phyloP scores from a whole-genome alignment of 2,113 vertebrate genomes.

The Onychorhynchus coronatus region DNA sequence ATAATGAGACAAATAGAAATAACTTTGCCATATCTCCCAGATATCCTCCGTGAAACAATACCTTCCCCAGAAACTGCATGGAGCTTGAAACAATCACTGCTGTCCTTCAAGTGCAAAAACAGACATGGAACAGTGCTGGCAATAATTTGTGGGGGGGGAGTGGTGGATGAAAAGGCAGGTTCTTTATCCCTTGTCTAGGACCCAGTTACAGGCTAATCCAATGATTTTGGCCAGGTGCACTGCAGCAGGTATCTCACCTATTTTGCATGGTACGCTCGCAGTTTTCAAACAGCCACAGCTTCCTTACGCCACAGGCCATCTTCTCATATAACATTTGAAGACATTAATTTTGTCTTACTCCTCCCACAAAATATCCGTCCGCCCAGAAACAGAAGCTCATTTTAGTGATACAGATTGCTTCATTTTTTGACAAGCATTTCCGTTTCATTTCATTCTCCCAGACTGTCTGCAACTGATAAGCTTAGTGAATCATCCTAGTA shows the following conservation, averaged over 20 bases:
- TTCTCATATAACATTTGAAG: not conserved
- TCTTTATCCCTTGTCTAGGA: not conserved
- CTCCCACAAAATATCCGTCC: not conserved
- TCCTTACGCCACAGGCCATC: not conserved
- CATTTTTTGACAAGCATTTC: constrained; percentile 47
- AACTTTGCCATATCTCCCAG: not conserved
- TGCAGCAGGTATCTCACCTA: not conserved
- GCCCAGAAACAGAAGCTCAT: constrained; percentile 25
- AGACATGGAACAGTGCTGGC: not conserved
- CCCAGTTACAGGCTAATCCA: not conserved
- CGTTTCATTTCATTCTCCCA: not conserved
- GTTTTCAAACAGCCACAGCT: not conserved
- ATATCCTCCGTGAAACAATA: not conserved
- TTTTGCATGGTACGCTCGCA: not conserved
- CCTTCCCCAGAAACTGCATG: not conserved
- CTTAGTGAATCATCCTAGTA: constrained; percentile 1
- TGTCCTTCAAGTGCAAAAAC: not conserved
- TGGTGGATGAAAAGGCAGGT: not conserved
- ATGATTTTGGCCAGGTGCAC: not conserved
- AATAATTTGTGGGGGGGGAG: not conserved
- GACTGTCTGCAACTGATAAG: constrained; percentile 62
- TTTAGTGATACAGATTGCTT: constrained; percentile 6
- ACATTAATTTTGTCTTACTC: constrained; percentile 1
- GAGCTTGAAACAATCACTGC: not conserved
- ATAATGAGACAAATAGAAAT: not conserved